Percentiles rank a stretch among this genome's conserved stretches.
These are phyloP conservation scores for Threskiornis aethiopicus DNA, from an alignment of 2,797 vertebrate genomes.

Conservation along the genomic window DNA sequence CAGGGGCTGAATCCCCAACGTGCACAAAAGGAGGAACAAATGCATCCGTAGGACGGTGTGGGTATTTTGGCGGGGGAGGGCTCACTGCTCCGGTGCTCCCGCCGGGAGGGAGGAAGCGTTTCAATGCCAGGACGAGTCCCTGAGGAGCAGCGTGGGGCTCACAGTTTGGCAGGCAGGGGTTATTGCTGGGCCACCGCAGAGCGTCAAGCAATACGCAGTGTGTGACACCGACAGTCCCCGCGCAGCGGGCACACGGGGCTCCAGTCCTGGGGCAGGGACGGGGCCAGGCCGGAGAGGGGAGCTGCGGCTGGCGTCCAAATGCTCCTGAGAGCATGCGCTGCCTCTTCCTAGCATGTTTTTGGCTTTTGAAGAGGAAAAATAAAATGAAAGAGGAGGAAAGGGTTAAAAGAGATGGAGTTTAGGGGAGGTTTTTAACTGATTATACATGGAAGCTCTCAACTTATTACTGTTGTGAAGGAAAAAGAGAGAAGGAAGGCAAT, in stretches of 20 bases:
- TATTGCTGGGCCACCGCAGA: not conserved
- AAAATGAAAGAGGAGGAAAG: not conserved
- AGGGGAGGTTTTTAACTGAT: not conserved
- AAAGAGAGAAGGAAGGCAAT: not conserved
- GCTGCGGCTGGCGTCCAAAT: not conserved
- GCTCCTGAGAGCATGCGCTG: not conserved
- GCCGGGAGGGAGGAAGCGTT: not conserved
- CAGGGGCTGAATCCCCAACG: accelerated
- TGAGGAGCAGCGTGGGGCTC: not conserved
- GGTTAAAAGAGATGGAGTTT: not conserved
- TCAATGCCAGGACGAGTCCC: not conserved
- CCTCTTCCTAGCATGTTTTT: not conserved
- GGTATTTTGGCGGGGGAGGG: not conserved
- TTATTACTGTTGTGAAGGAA: not conserved
- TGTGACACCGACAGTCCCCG: accelerated
- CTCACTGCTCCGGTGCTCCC: not conserved
- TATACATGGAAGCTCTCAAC: not conserved
- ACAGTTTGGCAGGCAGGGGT: not conserved
- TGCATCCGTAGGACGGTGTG: accelerated
- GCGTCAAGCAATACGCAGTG: not conserved
- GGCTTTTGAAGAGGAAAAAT: not conserved
- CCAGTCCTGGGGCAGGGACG: not conserved
- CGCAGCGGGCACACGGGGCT: not conserved
- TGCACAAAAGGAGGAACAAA: not conserved
- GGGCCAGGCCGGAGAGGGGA: not conserved